A percentile compares a stretch with the other conserved stretches of the same genome.
Evolutionary conservation across 2,113 vertebrate genomes (phyloP).

Genomic region (Corynorhinus townsendii): DNA sequence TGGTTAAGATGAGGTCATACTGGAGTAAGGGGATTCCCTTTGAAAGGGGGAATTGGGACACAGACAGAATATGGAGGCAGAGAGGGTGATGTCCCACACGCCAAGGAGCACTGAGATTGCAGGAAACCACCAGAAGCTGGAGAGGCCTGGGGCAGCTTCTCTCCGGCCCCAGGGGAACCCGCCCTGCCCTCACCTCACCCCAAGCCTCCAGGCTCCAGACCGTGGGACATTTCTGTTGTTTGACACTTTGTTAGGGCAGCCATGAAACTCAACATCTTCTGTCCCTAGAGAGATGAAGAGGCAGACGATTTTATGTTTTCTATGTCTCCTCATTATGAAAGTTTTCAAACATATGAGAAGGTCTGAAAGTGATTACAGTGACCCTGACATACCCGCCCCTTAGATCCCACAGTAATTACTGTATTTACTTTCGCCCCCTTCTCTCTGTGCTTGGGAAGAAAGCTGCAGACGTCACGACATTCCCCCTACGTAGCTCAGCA

Average conservation of each 20-base stretch:
- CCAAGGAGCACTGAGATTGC: neutral
- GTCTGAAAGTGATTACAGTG: neutral
- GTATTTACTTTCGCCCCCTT: neutral
- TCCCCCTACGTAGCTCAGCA: neutral
- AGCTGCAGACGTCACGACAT: neutral
- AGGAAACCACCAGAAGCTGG: too few relatives aligned
- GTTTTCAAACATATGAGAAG: neutral
- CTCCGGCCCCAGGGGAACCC: neutral
- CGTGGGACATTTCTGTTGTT: neutral
- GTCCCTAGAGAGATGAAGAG: neutral
- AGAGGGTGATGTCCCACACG: neutral
- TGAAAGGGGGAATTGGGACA: neutral
- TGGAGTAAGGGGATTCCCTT: neutral
- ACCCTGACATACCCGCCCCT: too few relatives aligned
- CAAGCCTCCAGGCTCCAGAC: neutral
- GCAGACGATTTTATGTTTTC: neutral
- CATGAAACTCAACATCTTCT: neutral
- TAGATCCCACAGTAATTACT: rapidly evolving
- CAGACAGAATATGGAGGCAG: neutral
- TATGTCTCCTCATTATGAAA: neutral
- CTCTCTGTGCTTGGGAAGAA: neutral
- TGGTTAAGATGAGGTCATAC: neutral
- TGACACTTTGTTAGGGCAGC: neutral
- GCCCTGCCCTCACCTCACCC: neutral
- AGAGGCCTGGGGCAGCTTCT: neutral